Evolutionary conservation across 2,888 invertebrate species (phyloP), one percentile per base, ranked within the genome.

Genomic region (Dysmachus trigonus): DNA sequence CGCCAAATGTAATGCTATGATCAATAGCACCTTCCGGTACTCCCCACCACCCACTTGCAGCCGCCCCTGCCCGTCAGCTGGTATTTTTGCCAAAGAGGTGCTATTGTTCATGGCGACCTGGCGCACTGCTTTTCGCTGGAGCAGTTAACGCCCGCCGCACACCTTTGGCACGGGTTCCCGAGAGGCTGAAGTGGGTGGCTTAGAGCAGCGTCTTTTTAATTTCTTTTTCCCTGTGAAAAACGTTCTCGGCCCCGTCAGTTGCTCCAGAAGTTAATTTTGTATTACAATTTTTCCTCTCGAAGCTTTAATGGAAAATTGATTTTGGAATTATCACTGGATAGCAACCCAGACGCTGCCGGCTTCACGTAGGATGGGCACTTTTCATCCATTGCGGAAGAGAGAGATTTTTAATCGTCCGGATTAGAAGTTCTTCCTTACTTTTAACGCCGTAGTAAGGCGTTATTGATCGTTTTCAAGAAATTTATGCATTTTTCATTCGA

Each of bases 1-100:
- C 71, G 82, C 82, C 82, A 82, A 82, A 82, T 71, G 33, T 71
- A 82, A 82, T 82, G n/a, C 82, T 71, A 82, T 53, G 82, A 82
- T 82, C 82, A 82, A 82, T 82, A 82, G 71, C 35, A 35, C 22
- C n/a, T 22, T 18, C 76, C 22, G 35, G 1, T 5, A 35, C 18
- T 15, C 35, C 76, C 7, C 13, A 7, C n/a, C 18, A 8, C 30
- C 18, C 72, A 13, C 8, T 71, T 30, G 71, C 71, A 15, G 53
- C 10, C 72, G 2, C 73, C 73, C 51, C 62, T 7, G 3, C 62
- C 62, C 27, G 2, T 3, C 10, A 27, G 62, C 22, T 22, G 47
- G 1, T 13, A 62, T 76, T 38, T 38, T 35, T 76, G 76, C 35
- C 76, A 76, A 35, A 22, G 35, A 33, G 22, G 22, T 13, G 73